phyloP scores from a whole-genome alignment of 2,888 invertebrate species.

The Troides helena region DNA sequence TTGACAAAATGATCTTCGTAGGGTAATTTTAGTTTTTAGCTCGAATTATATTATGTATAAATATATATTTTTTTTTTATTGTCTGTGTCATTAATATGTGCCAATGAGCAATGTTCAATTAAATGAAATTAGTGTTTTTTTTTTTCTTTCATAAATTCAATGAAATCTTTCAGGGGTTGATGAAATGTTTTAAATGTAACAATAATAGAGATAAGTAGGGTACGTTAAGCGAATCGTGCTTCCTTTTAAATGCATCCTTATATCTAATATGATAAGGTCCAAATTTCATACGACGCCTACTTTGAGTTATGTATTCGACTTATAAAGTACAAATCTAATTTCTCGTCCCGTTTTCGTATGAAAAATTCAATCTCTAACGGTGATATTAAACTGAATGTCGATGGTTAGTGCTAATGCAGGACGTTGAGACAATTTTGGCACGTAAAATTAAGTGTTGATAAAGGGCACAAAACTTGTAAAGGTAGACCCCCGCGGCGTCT shows the following conservation, averaged over 20 bases:
- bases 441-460: constrained; percentile 36
- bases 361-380: not conserved
- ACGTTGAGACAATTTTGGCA: constrained; percentile 21
- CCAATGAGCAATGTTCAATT: constrained; percentile 64
- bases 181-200: constrained; percentile 4
- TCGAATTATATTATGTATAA: constrained; percentile 37
- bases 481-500: constrained; percentile 36
- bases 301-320: constrained; percentile 28
- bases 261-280: constrained; percentile 34
- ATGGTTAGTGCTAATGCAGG: constrained; percentile 30
- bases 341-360: constrained; percentile 16
- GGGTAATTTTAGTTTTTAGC: constrained; percentile 43
- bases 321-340: constrained; percentile 49
- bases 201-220: constrained; percentile 40
- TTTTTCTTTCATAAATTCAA: constrained; percentile 31
- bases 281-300: constrained; percentile 2
- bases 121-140: constrained; percentile 31
- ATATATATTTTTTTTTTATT: constrained; percentile 13
- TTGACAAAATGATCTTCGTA: constrained; percentile 70
- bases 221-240: constrained; percentile 70
- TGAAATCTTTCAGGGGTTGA: not conserved
- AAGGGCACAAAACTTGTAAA: constrained; percentile 45
- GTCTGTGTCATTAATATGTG: constrained; percentile 73
- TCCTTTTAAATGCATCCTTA: constrained; percentile 60
- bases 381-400: not conserved